Evolutionary conservation across 2,797 vertebrate genomes (phyloP).

Genomic region (Falco columbarius): DNA sequence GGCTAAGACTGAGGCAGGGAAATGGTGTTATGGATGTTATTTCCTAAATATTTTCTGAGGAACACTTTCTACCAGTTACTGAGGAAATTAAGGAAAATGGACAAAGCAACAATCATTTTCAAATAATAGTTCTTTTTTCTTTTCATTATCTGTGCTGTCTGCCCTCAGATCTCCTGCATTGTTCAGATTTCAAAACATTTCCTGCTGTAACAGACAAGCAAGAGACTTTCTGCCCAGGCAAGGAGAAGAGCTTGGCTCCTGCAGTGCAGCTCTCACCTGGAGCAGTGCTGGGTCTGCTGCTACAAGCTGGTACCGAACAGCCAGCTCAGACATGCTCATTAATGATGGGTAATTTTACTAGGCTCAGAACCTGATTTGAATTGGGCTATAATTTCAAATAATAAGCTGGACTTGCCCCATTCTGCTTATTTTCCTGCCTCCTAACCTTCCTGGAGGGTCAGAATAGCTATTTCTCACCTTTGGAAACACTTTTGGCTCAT

Average conservation of each 20-base stretch:
- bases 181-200: conserved; percentile 55
- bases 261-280: neutral
- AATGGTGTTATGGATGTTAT: conserved; percentile 60
- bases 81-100: conserved; percentile 67
- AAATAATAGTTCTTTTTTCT: conserved; percentile 51
- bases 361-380: neutral
- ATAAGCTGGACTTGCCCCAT: neutral
- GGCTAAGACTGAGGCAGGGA: conserved; percentile 8
- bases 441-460: neutral
- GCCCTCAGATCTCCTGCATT: conserved; percentile 50
- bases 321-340: neutral
- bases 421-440: neutral
- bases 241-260: neutral
- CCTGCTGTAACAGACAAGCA: neutral
- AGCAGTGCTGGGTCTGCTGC: neutral
- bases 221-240: neutral
- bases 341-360: neutral
- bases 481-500: neutral
- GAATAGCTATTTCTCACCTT: neutral
- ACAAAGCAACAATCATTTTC: conserved; percentile 62
- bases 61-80: conserved; percentile 18
- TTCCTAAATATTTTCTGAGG: conserved; percentile 59
- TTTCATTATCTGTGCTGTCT: conserved; percentile 59
- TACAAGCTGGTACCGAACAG: neutral
- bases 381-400: neutral